Base-by-base conservation (phyloP, 2,113 vertebrate genomes). In the Ibidorhyncha struthersii region DNA sequence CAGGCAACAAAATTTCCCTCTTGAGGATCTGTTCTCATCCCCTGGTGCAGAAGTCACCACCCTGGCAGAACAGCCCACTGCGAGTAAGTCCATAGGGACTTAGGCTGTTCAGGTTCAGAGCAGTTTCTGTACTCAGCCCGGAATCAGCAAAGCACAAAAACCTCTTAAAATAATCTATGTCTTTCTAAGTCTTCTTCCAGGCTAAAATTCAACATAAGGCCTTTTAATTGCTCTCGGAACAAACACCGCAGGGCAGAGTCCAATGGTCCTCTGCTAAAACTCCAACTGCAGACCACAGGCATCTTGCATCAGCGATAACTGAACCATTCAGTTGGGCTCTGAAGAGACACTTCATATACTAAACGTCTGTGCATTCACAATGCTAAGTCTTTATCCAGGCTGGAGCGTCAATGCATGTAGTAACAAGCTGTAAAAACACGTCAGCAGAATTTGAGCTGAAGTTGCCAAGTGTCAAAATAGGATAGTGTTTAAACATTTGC, bases 401-500 rank as follows among this genome's bases (percentile, higher is more conserved):
- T 93, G 62, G 14, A 82, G 70, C 82, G 66, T 69, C 69, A 45
- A 8, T 22, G 66, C 21, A 0, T 72, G 82, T 84, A 95, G 66
- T 82, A 96, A 94, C 87, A 93, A 91, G 72, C 93, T 92, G 62
- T 92, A 89, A 94, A 97, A 97, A 95, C 34, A 81, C 3, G 41
- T 85, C 94, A 97, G 92, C 80, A 92, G 84, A 90, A 90, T 89
- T 53, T 74, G 63, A 87, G 74, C 47, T 62, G 81, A 83, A 56
- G 20, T 45, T 91, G 96, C 81, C 91, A 95, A 94, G 78, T 55
- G 14, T 95, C 91, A 93, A 97, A 96, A 97, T 55, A 96, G 91
- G 43, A 89, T 0, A 76, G 40, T 41, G 63, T 81, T 97, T 79
- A 82, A 86, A 85, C 63, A 80, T 83, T 93, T 88, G 78, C 95